Conservation (phyloP, 2,113 vertebrate species). For the Corydoras sp. region DNA sequence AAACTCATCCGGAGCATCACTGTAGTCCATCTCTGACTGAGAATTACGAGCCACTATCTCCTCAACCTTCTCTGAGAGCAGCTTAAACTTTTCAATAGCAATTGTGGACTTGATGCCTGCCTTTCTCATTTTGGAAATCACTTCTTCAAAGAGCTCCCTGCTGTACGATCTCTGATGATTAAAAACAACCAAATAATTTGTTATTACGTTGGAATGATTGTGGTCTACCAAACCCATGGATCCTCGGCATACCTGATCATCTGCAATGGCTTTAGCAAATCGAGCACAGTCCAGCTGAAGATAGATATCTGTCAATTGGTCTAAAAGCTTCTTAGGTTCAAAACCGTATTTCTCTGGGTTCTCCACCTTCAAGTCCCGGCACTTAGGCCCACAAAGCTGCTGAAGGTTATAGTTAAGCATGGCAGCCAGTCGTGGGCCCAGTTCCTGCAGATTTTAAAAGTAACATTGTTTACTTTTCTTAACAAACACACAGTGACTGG, state of each 20-base stretch:
- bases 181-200: no score
- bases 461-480: no score
- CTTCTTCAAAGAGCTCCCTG: constrained; percentile 94
- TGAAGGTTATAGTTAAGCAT: constrained; percentile 99
- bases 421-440: constrained; percentile 90
- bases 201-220: no score
- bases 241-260: constrained; percentile 82
- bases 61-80: constrained; percentile 91
- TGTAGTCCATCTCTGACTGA: constrained; percentile 96
- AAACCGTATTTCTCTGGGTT: constrained; percentile 98
- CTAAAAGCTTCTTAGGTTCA: constrained; percentile 97
- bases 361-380: constrained; percentile 96
- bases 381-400: constrained; percentile 95
- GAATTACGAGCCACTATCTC: constrained; percentile 95
- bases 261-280: constrained; percentile 95
- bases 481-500: no score
- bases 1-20: constrained; percentile 96
- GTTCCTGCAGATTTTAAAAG: constrained; percentile 67
- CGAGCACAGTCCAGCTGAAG: constrained; percentile 93
- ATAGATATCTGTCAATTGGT: constrained; percentile 97
- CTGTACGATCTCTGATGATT: constrained; percentile 86
- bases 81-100: constrained; percentile 97
- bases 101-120: constrained; percentile 98
- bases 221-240: background rate
- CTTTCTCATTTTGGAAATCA: constrained; percentile 97